Base-by-base conservation (phyloP, 2,888 invertebrate genomes). In the Terebella lapidaria region DNA sequence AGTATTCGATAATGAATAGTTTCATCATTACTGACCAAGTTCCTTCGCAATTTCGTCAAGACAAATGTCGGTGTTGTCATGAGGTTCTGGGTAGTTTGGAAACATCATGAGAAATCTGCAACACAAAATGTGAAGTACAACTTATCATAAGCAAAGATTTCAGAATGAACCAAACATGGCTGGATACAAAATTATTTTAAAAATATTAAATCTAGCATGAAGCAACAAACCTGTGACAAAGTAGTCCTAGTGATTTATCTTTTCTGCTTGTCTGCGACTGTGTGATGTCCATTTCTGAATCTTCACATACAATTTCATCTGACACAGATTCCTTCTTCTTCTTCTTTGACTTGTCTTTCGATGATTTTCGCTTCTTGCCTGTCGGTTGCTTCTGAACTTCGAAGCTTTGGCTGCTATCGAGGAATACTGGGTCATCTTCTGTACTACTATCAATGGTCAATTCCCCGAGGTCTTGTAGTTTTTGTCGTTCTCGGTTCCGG, bases 31-130 rank as follows among this genome's bases (percentile, higher is more conserved):
- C 74, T 68, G 67, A 79, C 80, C 85, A 63, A 88, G 75, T 67
- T 83, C 81, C 71, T 84, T 84, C 53, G 87, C 87, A 59, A 87
- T 86, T 71, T 84, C 84, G 75, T 87, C 87, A 70, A 88, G 74
- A 66, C 86, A 86, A 67, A 88, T 86, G 76, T 79, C 76, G 30
- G 76, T 72, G 60, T 81, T 78, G 52, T 84, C 81, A 5, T 82
- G 81, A 5, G 62, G 79, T 58, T 72, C 71, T 57, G 78, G 78
- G 66, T 76, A 80, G 55, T 69, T 71, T 15, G 28, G 53, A 22
- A 53, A 53, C 22, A 26, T 58, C 1, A 35, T n/a, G 2, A 58
- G 26, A 70, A 77, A 77, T 57, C 76, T 77, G 66, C 28, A 71
- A 67, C 57, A 53, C 10, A 10, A 24, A 56, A 61, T 49, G 42